These are phyloP conservation scores for Myiothlypis coronata DNA, from an alignment of 2,797 vertebrate species.

Conservation along the genomic window DNA sequence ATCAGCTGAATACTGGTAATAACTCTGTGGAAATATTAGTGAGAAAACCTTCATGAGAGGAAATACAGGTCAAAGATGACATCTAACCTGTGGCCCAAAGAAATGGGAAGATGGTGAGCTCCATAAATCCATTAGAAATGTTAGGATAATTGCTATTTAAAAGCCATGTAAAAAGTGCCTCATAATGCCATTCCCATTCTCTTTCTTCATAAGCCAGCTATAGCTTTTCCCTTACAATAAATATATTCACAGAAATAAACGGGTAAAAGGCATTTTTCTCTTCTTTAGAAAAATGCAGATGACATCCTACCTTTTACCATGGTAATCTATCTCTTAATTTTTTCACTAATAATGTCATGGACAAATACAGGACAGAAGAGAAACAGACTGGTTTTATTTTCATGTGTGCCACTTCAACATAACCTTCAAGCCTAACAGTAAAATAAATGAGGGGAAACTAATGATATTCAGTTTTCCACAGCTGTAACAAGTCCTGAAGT, in stretches of 20 bases:
- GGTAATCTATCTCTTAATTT: background rate
- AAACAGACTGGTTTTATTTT: background rate
- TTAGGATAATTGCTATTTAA: background rate
- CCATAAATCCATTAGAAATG: background rate
- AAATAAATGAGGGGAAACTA: constrained; percentile 46
- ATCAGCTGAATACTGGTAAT: background rate
- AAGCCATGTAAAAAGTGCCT: background rate
- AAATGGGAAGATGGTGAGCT: background rate
- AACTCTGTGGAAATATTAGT: background rate
- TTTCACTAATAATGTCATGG: background rate
- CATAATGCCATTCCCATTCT: background rate
- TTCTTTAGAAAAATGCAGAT: background rate
- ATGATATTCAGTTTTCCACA: background rate
- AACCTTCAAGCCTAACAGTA: constrained; percentile 2
- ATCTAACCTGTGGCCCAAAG: background rate
- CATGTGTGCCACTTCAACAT: background rate
- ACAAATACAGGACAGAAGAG: background rate
- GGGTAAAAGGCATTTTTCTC: background rate
- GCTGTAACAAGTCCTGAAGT: background rate
- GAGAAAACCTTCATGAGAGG: background rate
- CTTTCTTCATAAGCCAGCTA: background rate
- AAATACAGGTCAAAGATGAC: background rate
- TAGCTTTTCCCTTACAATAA: background rate
- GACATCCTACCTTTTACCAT: background rate
- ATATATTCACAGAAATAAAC: background rate